These are phyloP conservation scores for Ochotona princeps DNA, from an alignment of 2,113 vertebrate genomes.

Conservation along the genomic window DNA sequence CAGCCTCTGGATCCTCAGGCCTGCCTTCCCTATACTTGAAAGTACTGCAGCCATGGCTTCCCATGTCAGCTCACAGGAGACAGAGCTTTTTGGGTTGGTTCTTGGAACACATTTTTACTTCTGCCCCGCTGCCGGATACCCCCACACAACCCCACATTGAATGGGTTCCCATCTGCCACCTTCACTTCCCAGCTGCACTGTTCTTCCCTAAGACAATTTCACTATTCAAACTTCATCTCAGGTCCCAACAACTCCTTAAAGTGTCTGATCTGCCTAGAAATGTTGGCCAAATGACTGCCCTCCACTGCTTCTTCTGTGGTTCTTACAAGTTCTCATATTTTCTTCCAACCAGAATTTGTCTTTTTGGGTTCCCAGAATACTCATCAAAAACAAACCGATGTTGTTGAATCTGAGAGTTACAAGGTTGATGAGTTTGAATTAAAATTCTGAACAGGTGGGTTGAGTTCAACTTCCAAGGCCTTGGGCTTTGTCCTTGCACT, in stretches of 20 bases:
- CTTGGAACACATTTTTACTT: not conserved
- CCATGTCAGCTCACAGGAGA: not conserved
- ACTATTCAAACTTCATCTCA: not conserved
- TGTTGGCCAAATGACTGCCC: too few species aligned
- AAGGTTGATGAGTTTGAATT: not conserved
- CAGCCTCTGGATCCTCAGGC: not conserved
- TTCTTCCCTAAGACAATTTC: not conserved
- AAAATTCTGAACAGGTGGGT: not conserved
- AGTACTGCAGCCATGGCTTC: not conserved
- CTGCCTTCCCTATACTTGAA: not conserved
- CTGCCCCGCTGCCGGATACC: not conserved
- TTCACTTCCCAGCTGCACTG: not conserved
- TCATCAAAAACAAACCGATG: not conserved
- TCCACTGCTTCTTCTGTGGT: not conserved
- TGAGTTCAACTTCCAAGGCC: not conserved
- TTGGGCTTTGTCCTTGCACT: not conserved
- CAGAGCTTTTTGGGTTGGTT: not conserved
- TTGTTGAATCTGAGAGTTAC: not conserved
- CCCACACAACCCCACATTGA: not conserved
- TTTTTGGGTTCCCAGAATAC: not conserved
- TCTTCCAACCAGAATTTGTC: not conserved
- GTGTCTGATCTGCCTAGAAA: not conserved
- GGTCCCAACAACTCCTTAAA: not conserved
- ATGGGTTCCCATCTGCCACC: not conserved
- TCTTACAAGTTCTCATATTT: not conserved